Percentiles rank a stretch among this genome's conserved stretches.
Conservation (phyloP, 2,888 invertebrate genomes). For the Meliscaeva auricollis region DNA sequence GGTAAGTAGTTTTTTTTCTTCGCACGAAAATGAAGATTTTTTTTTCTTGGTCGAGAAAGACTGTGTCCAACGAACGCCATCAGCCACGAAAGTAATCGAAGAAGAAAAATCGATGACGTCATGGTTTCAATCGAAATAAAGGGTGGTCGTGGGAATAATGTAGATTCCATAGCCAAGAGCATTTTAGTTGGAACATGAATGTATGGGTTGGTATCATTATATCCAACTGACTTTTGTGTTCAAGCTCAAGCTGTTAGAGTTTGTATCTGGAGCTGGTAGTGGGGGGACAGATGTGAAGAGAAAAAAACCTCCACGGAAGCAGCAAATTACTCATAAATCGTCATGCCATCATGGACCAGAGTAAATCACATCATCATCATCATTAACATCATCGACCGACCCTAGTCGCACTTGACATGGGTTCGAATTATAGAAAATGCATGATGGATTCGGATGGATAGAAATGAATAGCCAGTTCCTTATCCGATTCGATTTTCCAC, state of each 20-base stretch:
- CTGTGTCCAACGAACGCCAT: conserved; percentile 19
- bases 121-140: conserved; percentile 52
- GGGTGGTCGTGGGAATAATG: conserved; percentile 51
- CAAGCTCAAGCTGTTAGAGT: too few species aligned
- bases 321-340: conserved; percentile 27
- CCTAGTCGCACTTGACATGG: neutral
- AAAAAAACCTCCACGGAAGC: too few species aligned
- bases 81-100: conserved; percentile 28
- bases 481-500: conserved; percentile 32
- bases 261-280: too few species aligned
- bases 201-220: neutral
- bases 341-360: conserved; percentile 21
- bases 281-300: neutral
- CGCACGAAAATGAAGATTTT: conserved; percentile 21
- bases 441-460: conserved; percentile 7
- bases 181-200: neutral
- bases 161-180: neutral
- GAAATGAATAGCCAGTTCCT: conserved; percentile 9
- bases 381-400: conserved; percentile 8
- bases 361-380: neutral
- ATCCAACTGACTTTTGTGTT: neutral
- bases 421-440: conserved; percentile 9
- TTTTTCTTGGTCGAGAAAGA: neutral
- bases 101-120: conserved; percentile 67
- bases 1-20: conserved; percentile 52